These are phyloP conservation scores for Amblyornis subalaris DNA, from an alignment of 2,113 vertebrate genomes.

Conservation along the genomic window DNA sequence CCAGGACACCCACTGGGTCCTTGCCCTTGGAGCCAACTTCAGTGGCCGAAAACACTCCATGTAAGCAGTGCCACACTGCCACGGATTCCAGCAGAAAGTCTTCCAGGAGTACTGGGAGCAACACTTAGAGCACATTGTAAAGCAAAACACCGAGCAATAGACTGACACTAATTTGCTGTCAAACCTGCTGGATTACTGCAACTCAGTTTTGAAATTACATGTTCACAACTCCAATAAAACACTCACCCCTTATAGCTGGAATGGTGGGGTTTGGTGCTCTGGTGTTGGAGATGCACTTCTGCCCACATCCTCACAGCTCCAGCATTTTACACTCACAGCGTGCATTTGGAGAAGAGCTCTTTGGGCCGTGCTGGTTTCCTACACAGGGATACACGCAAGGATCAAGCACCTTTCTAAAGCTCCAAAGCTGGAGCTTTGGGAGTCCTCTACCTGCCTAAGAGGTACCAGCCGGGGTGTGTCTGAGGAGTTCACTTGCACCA, in stretches of 20 bases:
- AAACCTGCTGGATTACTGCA: neutral
- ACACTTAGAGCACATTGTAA: neutral
- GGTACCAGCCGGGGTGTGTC: fast-evolving
- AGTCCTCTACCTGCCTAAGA: neutral
- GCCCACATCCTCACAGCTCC: fast-evolving
- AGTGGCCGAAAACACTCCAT: fast-evolving
- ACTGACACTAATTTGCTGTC: neutral
- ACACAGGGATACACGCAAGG: fast-evolving
- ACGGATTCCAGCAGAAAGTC: fast-evolving
- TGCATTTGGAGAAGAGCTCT: neutral
- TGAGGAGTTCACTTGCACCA: neutral
- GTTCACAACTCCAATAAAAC: neutral
- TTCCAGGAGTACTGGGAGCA: neutral
- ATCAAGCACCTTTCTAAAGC: neutral
- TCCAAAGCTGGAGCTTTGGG: neutral
- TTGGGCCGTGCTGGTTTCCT: fast-evolving
- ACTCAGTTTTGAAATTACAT: fast-evolving
- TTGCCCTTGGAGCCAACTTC: neutral
- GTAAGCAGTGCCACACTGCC: neutral
- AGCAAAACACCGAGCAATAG: fast-evolving
- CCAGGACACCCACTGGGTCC: fast-evolving
- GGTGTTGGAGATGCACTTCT: neutral
- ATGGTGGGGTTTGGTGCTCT: neutral
- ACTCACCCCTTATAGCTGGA: fast-evolving
- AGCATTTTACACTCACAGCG: neutral